Base-by-base conservation (phyloP, 2,888 invertebrate genomes). In the Mimumesa dahlbomi region DNA sequence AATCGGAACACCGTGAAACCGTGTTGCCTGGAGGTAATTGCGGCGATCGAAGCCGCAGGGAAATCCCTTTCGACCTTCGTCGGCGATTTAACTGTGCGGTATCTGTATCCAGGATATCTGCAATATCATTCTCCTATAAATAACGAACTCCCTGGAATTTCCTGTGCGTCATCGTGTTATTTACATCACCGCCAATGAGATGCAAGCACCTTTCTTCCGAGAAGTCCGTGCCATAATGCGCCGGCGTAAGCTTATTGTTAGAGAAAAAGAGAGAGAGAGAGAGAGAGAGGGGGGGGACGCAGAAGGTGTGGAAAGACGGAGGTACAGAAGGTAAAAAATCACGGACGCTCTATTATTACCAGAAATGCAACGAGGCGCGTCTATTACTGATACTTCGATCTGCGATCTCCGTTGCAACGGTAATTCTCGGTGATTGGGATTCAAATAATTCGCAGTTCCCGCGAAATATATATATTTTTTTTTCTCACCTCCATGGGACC, bases 121-220 rank as follows among this genome's bases (percentile, higher is more conserved):
- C 73, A 42, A 21, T 75, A 65, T 75, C 72, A 61, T 45, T 56
- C 59, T 13, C 59, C 75, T 75, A 80, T 80, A 80, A 80, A 80
- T 80, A 79, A 64, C 65, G 65, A 63, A 52, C 63, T 73, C 65
- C 22, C 46, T 58, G 79, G 77, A 77, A 80, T 80, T 80, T 81
- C 77, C 80, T 62, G 66, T 75, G 80, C 80, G 79, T 80, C 77
- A 80, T 64, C 71, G 62, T 46, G 73, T 73, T 81, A 80, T 80
- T 79, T 80, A 68, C 79, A 75, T 64, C 73, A 68, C 21, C 58
- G 67, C 18, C 72, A 71, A 75, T 75, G 62, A 77, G 77, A 75
- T 67, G 73, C 73, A 63, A 73, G 56, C 64, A 69, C 62, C 75
- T 77, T 80, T 80, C 80, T 80, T 80, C 77, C 69, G 59, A 73